Evolutionary conservation across 1,140 invertebrate species (phyloP).

Genomic region (Ceratosolen fusciceps): DNA sequence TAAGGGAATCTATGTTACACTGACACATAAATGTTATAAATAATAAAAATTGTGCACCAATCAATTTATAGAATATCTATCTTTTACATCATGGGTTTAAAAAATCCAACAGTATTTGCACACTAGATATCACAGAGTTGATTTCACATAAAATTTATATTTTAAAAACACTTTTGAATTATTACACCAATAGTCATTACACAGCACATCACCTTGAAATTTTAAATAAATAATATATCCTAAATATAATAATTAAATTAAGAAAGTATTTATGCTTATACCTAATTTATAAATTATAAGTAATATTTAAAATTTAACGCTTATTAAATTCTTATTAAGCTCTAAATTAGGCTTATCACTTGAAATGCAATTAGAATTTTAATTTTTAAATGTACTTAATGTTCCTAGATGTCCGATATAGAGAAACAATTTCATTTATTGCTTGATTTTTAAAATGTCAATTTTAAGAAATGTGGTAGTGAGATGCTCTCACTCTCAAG

Average conservation of each 20-base stretch:
- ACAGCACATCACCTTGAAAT: conserved; percentile 48
- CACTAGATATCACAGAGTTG: conserved; percentile 55
- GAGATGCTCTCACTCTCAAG: conserved; percentile 63
- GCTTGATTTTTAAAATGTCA: conserved; percentile 53
- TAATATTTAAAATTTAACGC: conserved; percentile 1
- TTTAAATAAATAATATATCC: conserved; percentile 31
- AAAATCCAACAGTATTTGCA: conserved; percentile 40
- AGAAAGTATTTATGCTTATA: conserved; percentile 37
- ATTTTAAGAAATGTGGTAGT: conserved; percentile 64
- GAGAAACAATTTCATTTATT: conserved; percentile 52
- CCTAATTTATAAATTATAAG: conserved; percentile 36
- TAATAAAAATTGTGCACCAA: conserved; percentile 41
- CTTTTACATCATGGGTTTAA: conserved; percentile 29
- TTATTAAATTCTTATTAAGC: conserved; percentile 26
- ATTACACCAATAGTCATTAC: conserved; percentile 33
- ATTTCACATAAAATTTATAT: conserved; percentile 38
- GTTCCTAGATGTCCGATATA: conserved; percentile 57
- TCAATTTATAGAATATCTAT: conserved; percentile 9
- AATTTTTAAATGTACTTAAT: conserved; percentile 55
- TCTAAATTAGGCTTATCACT: conserved; percentile 54
- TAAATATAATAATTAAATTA: conserved; percentile 35
- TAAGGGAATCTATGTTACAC: conserved; percentile 8
- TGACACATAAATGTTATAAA: conserved; percentile 32
- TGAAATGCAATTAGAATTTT: conserved; percentile 43
- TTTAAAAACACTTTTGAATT: conserved; percentile 43